Evolutionary conservation across 1,140 invertebrate genomes (phyloP).

Genomic region (Bombyx mori): DNA sequence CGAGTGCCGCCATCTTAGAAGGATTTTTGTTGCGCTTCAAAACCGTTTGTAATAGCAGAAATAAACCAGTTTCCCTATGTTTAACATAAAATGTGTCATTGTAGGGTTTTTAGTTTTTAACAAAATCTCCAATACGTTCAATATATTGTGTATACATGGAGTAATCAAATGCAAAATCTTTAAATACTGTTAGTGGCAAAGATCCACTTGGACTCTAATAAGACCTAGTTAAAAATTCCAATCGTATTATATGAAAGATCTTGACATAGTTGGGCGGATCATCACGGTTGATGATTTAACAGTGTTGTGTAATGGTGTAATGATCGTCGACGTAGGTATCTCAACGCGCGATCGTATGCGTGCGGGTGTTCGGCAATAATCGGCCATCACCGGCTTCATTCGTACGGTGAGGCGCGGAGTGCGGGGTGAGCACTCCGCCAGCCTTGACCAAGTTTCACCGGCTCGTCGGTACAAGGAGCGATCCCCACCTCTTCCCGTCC

Average conservation of each 20-base stretch:
- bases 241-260: constrained; percentile 38
- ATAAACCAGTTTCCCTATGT: constrained; percentile 31
- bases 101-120: no score
- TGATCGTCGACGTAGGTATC: constrained; percentile 32
- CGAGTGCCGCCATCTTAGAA: constrained; percentile 53
- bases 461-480: constrained; percentile 63
- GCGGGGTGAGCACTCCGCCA: constrained; percentile 31
- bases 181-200: constrained; percentile 7
- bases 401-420: constrained; percentile 23
- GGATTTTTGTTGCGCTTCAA: constrained; percentile 45
- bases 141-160: no score
- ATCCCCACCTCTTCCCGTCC: constrained; percentile 67
- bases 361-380: constrained; percentile 40
- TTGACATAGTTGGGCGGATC: constrained; percentile 60
- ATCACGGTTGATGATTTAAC: constrained; percentile 61
- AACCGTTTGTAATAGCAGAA: constrained; percentile 17
- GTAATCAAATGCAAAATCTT: no score
- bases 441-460: constrained; percentile 69
- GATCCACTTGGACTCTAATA: constrained; percentile 28
- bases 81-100: no score
- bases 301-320: constrained; percentile 54
- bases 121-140: no score
- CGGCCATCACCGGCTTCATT: constrained; percentile 36
- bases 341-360: constrained; percentile 44
- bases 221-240: constrained; percentile 2